Base-by-base conservation (phyloP, 2,888 invertebrate species). In the Plagiodera versicolora region DNA sequence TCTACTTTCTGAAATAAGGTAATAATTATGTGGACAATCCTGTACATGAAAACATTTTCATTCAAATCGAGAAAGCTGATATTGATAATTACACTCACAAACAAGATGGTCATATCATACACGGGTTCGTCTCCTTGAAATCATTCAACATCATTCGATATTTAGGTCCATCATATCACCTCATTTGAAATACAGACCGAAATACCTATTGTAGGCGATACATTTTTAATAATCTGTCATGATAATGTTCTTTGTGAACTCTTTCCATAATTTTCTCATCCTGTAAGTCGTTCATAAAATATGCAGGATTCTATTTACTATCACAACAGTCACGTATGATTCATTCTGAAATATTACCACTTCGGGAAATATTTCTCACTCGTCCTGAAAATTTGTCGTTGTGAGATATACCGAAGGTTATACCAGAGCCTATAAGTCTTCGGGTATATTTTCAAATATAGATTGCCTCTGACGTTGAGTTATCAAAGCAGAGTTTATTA, bases 371-470 rank as follows among this genome's bases (percentile, higher is more conserved):
- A 28, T 17, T n/a, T 49, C 28, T 30, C 30, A 30, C 49, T 49
- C 5, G 30, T 16, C 49, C 17, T 16, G 19, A 20, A 39, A 30
- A 49, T 49, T 49, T 49, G 49, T 49, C 24, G 20, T 30, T 28
- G 30, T 2, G 49, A 49, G n/a, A 49, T 28, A 49, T 49, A 49
- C 14, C 20, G 47, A n/a, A 9, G 49, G 28, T 48, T 20, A 24
- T 6, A 24, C 48, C 2, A 14, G 32, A 32, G 48, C 48, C 16
- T 16, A 28, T 20, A 30, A 30, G 30, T 49, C 39, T 14, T 39
- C 14, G 14, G 11, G 14, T 39, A 14, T 39, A 39, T 39, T 39
- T 32, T 32, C 32, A 11, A 32, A 32, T 32, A 39, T 39, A 14
- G 39, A 39, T 39, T 39, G n/a, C 39, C 39, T n/a, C 11, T 11